These are phyloP conservation scores for Pammene fasciana DNA, from an alignment of 2,888 invertebrate genomes.

Conservation along the genomic window DNA sequence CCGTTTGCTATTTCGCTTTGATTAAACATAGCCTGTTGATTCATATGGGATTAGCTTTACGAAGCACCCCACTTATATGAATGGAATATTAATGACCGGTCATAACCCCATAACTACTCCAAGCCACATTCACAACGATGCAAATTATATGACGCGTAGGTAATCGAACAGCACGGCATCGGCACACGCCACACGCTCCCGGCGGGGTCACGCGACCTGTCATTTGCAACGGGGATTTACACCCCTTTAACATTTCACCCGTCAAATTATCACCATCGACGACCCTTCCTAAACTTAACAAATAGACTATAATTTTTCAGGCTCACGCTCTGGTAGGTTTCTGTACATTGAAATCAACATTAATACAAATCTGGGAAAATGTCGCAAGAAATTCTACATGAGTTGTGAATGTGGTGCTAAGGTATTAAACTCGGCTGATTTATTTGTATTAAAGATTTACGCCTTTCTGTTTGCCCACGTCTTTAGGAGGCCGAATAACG, in stretches of 20 bases:
- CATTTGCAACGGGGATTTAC: constrained; percentile 71
- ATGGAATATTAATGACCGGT: constrained; percentile 23
- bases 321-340: constrained; percentile 35
- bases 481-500: constrained; percentile 34
- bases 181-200: constrained; percentile 42
- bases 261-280: constrained; percentile 67
- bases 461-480: constrained; percentile 28
- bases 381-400: constrained; percentile 1
- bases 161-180: constrained; percentile 40
- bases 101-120: constrained; percentile 3
- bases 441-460: constrained; percentile 24
- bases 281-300: constrained; percentile 53
- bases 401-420: background rate
- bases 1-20: background rate
- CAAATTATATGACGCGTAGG: constrained; percentile 34
- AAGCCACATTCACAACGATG: constrained; percentile 15
- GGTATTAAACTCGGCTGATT: constrained; percentile 14
- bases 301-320: constrained; percentile 54
- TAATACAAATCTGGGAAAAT: constrained; percentile 1
- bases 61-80: background rate
- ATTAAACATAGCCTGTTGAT: constrained; percentile 17
- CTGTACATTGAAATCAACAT: constrained; percentile 29
- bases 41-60: constrained; percentile 6
- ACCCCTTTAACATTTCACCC: constrained; percentile 64
- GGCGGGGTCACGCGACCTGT: constrained; percentile 67